Percentiles rank a stretch among this genome's conserved stretches.
Evolutionary conservation across 2,888 invertebrate species (phyloP).

Genomic region (Carpatolechia fugitivella): DNA sequence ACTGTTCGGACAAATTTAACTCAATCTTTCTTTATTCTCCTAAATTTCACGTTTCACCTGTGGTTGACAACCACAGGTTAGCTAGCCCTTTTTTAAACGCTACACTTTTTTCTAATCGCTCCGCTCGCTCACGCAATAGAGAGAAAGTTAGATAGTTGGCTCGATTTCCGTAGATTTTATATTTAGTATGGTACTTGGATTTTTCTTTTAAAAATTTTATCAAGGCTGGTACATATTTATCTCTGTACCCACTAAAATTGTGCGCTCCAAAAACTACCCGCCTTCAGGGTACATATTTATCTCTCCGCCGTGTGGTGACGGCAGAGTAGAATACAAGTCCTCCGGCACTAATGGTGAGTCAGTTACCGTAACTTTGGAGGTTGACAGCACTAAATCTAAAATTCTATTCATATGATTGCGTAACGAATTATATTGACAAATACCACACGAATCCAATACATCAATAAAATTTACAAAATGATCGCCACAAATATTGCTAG

Average conservation of each 20-base stretch:
- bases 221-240: conserved; percentile 16
- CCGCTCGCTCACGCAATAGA: conserved; percentile 19
- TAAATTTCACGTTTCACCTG: too few relatives aligned
- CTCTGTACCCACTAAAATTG: too few relatives aligned
- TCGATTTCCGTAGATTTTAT: conserved; percentile 10
- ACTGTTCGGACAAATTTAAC: too few relatives aligned
- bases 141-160: conserved; percentile 18
- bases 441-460: background rate
- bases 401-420: background rate
- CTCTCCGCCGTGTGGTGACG: too few relatives aligned
- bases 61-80: too few relatives aligned
- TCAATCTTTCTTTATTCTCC: too few relatives aligned
- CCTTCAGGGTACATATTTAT: conserved; percentile 14
- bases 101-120: conserved; percentile 15
- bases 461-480: conserved; percentile 4
- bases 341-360: conserved; percentile 7
- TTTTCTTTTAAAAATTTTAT: conserved; percentile 25
- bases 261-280: too few relatives aligned
- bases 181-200: conserved; percentile 9
- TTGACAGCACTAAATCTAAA: conserved; percentile 20
- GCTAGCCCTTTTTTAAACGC: too few relatives aligned
- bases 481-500: background rate
- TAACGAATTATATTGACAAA: conserved; percentile 5
- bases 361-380: conserved; percentile 1
- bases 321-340: too few relatives aligned